Conservation (phyloP, 2,888 invertebrate species). For the Papilio demoleus region DNA sequence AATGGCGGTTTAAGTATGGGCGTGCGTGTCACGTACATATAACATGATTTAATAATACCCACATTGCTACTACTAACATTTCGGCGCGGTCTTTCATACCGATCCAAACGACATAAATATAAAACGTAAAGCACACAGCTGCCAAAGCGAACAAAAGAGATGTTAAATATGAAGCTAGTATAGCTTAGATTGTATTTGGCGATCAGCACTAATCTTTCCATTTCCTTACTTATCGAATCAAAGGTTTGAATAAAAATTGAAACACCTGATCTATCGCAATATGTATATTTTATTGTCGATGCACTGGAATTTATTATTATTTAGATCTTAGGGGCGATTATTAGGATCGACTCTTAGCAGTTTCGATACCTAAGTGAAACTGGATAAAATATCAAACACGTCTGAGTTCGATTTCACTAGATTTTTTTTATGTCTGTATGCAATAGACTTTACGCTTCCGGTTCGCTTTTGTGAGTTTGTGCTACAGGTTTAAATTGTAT, state of each 20-base stretch:
- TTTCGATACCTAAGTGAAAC: not conserved
- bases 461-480: not conserved
- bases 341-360: not conserved
- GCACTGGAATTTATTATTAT: not conserved
- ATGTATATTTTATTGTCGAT: no score
- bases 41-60: constrained; percentile 53
- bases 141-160: not conserved
- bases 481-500: constrained; percentile 17
- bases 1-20: constrained; percentile 39
- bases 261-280: no score
- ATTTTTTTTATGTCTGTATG: no score
- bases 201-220: no score
- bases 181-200: no score
- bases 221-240: no score
- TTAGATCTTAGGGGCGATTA: not conserved
- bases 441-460: no score
- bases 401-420: no score
- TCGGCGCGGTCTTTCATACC: constrained; percentile 46
- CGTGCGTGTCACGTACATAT: constrained; percentile 46
- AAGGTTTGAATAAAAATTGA: no score
- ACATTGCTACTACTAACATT: constrained; percentile 50
- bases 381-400: not conserved
- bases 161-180: not conserved
- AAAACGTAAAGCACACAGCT: not conserved
- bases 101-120: constrained; percentile 39